These are phyloP conservation scores for Drosophila prosaltans DNA, from an alignment of 1,140 invertebrate species.

Conservation along the genomic window DNA sequence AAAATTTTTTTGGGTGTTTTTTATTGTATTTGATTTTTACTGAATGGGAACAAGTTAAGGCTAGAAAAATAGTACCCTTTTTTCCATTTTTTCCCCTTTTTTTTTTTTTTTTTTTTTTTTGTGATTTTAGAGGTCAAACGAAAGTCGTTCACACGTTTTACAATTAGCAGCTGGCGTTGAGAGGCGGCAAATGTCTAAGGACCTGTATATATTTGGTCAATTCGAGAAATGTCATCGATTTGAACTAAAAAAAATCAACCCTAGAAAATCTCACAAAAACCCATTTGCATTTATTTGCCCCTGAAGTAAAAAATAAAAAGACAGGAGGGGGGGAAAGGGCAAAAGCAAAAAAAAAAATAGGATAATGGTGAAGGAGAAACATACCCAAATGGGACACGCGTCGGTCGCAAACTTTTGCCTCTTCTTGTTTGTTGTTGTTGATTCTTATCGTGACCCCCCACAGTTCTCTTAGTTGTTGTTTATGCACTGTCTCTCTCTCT, in stretches of 20 bases:
- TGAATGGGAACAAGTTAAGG: conserved; percentile 72
- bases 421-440: conserved; percentile 19
- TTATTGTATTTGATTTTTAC: conserved; percentile 32
- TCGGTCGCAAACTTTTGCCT: conserved; percentile 37
- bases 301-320: background rate
- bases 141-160: conserved; percentile 78
- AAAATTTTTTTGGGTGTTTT: conserved; percentile 29
- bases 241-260: conserved; percentile 37
- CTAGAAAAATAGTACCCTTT: background rate
- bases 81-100: background rate
- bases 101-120: background rate
- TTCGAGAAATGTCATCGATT: conserved; percentile 8
- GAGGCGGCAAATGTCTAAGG: conserved; percentile 30
- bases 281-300: conserved; percentile 21
- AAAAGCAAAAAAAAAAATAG: too few species aligned
- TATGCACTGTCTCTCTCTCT: conserved; percentile 43
- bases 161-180: conserved; percentile 76
- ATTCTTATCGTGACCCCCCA: conserved; percentile 14
- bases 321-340: background rate
- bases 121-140: conserved; percentile 57
- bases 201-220: conserved; percentile 5
- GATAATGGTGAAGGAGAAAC: conserved; percentile 4
- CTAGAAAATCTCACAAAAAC: conserved; percentile 33
- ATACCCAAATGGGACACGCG: conserved; percentile 69
- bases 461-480: conserved; percentile 48